These are phyloP conservation scores for Gonatopus flavifemur DNA, from an alignment of 1,140 invertebrate genomes.

Conservation along the genomic window DNA sequence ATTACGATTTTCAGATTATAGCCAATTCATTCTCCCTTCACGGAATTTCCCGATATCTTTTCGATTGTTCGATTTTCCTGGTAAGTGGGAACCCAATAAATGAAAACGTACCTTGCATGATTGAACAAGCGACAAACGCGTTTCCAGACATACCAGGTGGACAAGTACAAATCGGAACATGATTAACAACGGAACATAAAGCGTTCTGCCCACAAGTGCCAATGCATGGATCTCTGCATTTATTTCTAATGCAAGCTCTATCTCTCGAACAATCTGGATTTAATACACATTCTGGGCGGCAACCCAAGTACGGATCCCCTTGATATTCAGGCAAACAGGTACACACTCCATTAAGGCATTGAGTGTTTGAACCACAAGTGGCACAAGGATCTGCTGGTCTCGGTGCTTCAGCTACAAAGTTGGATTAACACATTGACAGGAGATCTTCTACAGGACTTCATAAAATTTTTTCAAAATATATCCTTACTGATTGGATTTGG, in stretches of 20 bases:
- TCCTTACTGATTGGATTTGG: constrained; percentile 38
- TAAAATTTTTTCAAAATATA: not conserved
- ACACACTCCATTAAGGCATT: constrained; percentile 58
- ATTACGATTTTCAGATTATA: no score
- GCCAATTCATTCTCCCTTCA: no score
- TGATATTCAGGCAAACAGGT: constrained; percentile 54
- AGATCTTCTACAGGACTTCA: not conserved
- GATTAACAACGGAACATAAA: constrained; percentile 69
- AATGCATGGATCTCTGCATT: constrained; percentile 69
- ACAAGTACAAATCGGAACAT: constrained; percentile 71
- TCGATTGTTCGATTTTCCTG: no score
- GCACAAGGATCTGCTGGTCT: constrained; percentile 28
- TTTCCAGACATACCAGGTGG: constrained; percentile 66
- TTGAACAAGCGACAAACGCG: constrained; percentile 64
- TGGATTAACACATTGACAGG: no score
- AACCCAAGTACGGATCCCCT: constrained; percentile 58
- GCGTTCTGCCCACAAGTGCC: constrained; percentile 69
- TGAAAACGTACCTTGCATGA: constrained; percentile 38
- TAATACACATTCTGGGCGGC: constrained; percentile 69
- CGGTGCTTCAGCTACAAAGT: constrained; percentile 3
- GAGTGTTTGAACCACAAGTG: constrained; percentile 60
- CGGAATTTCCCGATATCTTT: no score
- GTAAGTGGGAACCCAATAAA: not conserved
- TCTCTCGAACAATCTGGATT: constrained; percentile 67
- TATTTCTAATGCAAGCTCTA: constrained; percentile 66